Percentiles rank a stretch among this genome's conserved stretches.
Conservation (phyloP, 2,888 invertebrate species). For the Yponomeuta sedellus region DNA sequence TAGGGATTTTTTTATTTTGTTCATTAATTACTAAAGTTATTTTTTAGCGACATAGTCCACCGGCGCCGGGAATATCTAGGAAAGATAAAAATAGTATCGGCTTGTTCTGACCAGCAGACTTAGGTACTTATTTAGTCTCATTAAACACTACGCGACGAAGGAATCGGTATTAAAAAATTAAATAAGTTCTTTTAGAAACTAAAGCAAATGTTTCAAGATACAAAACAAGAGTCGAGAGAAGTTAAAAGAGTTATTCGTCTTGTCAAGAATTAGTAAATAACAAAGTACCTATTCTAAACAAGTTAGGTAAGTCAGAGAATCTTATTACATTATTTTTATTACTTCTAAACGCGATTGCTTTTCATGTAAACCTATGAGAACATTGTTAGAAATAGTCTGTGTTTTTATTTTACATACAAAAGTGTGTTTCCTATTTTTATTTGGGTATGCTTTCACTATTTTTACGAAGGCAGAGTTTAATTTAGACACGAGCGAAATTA, state of each 20-base stretch:
- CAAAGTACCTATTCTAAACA: neutral
- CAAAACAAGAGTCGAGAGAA: neutral
- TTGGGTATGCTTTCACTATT: neutral
- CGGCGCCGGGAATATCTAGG: neutral
- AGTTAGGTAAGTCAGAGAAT: slow-evolving; percentile 5
- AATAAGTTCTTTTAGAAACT: too few species aligned
- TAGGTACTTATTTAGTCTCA: slow-evolving; percentile 3
- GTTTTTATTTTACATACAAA: slow-evolving; percentile 6
- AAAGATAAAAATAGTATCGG: slow-evolving; percentile 3
- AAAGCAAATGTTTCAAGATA: neutral
- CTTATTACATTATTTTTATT: slow-evolving; percentile 9
- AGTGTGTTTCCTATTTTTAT: slow-evolving; percentile 2
- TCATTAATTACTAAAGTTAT: neutral
- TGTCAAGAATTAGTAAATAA: slow-evolving; percentile 1
- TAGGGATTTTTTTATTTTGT: neutral
- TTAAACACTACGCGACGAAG: neutral
- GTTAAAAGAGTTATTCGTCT: neutral
- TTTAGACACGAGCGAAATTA: neutral
- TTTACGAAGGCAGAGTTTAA: slow-evolving; percentile 11
- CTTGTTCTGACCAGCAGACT: neutral
- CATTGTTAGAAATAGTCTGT: neutral
- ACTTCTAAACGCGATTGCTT: slow-evolving; percentile 10
- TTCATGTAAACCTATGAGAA: slow-evolving; percentile 7
- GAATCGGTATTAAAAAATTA: neutral
- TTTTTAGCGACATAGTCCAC: neutral